Evolutionary conservation across 2,113 vertebrate genomes (phyloP).

Genomic region (Pseudorasbora parva): DNA sequence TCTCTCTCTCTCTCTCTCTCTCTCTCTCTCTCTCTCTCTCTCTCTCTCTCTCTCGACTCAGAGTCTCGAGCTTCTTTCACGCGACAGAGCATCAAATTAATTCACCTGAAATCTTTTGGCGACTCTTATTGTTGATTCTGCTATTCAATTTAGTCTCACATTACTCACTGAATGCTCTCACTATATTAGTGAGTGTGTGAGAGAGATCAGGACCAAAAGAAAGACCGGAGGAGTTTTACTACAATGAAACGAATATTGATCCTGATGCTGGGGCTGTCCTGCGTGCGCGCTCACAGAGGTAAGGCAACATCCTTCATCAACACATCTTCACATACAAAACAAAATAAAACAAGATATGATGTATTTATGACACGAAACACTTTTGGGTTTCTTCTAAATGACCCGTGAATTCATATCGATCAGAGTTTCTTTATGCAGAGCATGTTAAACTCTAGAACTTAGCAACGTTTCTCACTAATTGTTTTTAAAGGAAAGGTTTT

Average conservation of each 20-base stretch:
- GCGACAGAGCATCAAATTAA: not conserved
- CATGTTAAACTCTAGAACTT: too few species aligned
- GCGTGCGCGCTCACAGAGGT: conserved; percentile 14
- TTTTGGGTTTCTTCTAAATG: not conserved
- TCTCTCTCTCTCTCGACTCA: not conserved
- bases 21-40: not conserved
- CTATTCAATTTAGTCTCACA: not conserved
- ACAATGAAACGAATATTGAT: not conserved
- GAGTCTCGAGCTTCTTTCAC: not conserved
- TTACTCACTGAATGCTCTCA: not conserved
- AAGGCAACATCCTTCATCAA: not conserved
- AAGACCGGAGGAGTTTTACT: not conserved
- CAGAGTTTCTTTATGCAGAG: not conserved
- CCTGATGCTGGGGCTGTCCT: conserved; percentile 5
- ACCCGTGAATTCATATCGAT: not conserved
- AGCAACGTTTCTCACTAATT: too few species aligned
- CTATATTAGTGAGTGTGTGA: not conserved
- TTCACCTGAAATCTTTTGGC: not conserved
- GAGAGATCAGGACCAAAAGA: not conserved
- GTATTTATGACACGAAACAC: not conserved
- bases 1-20: not conserved
- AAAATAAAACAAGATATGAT: not conserved
- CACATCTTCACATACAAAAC: not conserved
- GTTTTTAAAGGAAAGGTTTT: too few species aligned
- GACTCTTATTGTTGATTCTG: not conserved